A percentile compares a stretch with the other conserved stretches of the same genome.
phyloP scores from a whole-genome alignment of 2,113 vertebrate species.

The Sander vitreus region DNA sequence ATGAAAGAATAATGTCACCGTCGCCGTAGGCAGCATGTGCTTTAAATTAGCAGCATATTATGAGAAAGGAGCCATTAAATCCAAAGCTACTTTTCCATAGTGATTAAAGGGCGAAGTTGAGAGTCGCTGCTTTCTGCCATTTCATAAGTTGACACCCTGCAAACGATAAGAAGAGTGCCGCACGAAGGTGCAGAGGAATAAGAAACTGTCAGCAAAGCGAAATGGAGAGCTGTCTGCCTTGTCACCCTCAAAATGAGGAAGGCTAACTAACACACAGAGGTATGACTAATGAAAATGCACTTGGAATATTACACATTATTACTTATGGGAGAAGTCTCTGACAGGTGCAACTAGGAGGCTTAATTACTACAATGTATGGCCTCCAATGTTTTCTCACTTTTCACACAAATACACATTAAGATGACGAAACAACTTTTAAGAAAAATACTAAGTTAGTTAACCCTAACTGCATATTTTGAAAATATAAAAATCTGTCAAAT shows the following conservation, averaged over 20 bases:
- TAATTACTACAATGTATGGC: constrained; percentile 17
- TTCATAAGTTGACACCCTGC: constrained; percentile 61
- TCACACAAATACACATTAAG: background rate
- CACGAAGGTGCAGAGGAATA: constrained; percentile 30
- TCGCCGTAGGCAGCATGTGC: constrained; percentile 31
- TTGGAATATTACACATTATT: constrained; percentile 47
- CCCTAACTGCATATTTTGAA: background rate
- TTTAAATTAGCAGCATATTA: constrained; percentile 61
- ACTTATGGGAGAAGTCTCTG: constrained; percentile 39
- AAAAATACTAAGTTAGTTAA: background rate
- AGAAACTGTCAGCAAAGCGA: constrained; percentile 34
- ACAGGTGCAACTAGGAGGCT: constrained; percentile 27
- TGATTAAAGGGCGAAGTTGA: constrained; percentile 38
- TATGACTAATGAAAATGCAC: constrained; percentile 45
- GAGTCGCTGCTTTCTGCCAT: constrained; percentile 51
- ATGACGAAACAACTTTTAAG: background rate
- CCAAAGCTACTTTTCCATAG: constrained; percentile 34
- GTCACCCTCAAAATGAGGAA: constrained; percentile 26
- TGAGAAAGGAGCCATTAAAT: constrained; percentile 52
- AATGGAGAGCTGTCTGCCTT: constrained; percentile 38
- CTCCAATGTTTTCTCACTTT: constrained; percentile 9
- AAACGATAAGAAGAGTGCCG: constrained; percentile 33
- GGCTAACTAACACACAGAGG: constrained; percentile 19
- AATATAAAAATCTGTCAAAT: background rate
- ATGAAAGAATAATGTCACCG: constrained; percentile 32